Evolutionary conservation across 2,888 invertebrate genomes (phyloP).

Genomic region (Glaucopsyche alexis): DNA sequence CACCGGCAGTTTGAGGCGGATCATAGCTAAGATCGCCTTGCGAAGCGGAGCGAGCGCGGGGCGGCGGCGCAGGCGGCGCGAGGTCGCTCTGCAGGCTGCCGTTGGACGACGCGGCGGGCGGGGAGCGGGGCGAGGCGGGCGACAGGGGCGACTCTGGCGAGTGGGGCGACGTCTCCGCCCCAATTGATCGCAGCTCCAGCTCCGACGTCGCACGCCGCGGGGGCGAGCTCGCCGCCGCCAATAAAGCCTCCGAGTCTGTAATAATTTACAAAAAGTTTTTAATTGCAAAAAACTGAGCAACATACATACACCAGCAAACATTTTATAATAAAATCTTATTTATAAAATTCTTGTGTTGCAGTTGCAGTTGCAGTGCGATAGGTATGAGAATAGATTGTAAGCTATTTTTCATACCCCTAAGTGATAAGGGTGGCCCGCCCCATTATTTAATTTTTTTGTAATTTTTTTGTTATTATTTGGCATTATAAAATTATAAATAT

Average conservation of each 20-base stretch:
- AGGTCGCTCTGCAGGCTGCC: slow-evolving; percentile 43
- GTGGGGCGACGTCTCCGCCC: slow-evolving; percentile 38
- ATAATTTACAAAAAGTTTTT: neutral
- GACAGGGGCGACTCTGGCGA: slow-evolving; percentile 32
- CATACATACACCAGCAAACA: too few relatives aligned
- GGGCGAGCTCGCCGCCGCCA: slow-evolving; percentile 39
- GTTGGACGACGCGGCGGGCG: slow-evolving; percentile 41
- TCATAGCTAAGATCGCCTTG: neutral
- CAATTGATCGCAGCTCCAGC: slow-evolving; percentile 52
- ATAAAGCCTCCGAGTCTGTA: slow-evolving; percentile 62
- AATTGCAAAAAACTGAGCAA: too few relatives aligned
- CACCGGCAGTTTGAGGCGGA: neutral
- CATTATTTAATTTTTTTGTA: too few relatives aligned
- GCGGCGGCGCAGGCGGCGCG: slow-evolving; percentile 37
- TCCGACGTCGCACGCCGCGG: slow-evolving; percentile 56
- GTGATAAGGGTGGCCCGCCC: too few relatives aligned
- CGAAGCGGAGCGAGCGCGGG: neutral
- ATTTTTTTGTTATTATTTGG: too few relatives aligned
- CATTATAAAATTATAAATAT: too few relatives aligned
- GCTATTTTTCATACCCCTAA: too few relatives aligned
- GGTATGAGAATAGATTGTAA: too few relatives aligned
- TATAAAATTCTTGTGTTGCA: too few relatives aligned
- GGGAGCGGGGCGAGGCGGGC: slow-evolving; percentile 34
- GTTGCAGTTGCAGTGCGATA: too few relatives aligned
- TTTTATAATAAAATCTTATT: too few relatives aligned